Base-by-base conservation (phyloP, 2,888 invertebrate genomes). In the Nemoura dubitans region DNA sequence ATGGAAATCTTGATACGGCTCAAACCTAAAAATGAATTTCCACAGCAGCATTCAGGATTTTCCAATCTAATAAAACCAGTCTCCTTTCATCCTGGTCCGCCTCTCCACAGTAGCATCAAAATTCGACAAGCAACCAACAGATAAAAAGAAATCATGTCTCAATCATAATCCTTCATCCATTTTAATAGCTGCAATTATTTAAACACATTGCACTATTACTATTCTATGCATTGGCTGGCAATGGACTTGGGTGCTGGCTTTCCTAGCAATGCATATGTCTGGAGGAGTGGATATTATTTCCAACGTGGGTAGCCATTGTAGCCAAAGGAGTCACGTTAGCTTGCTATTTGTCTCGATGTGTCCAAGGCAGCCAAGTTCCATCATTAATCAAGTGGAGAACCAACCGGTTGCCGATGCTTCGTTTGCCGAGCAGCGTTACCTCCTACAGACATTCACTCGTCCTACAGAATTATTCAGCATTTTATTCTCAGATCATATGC, bases 241-340 rank as follows among this genome's bases (percentile, higher is more conserved):
- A 10, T 36, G 36, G 3, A 36, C 36, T 36, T 36, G 36, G 36
- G 36, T 36, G 36, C 36, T 36, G 36, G 5, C 36, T 10, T 6
- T 36, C 5, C 36, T 36, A 10, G 3, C 36, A 3, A 36, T 36
- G 36, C 36, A 10, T 36, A 6, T 6, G 3, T 36, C 10, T 21
- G 14, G 59, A 59, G 59, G 59, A 59, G 59, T 59, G 59, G 59
- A 21, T 59, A 59, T 59, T 59, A 21, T 59, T n/a, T 36, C 36
- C 36, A 36, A 36, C 36, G 76, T 78, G 78, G 78, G 78, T 26
- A 76, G 76, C 78, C 78, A 78, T 26, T 78, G 78, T 25, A 78
- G 26, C 28, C 14, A 26, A 78, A 78, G 28, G 16, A 21, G 28
- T 78, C 25, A 78, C 28, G 78, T 78, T 78, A 78, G 26, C 7